These are phyloP conservation scores for Chaetodon auriga DNA, from an alignment of 2,113 vertebrate genomes.

Conservation along the genomic window DNA sequence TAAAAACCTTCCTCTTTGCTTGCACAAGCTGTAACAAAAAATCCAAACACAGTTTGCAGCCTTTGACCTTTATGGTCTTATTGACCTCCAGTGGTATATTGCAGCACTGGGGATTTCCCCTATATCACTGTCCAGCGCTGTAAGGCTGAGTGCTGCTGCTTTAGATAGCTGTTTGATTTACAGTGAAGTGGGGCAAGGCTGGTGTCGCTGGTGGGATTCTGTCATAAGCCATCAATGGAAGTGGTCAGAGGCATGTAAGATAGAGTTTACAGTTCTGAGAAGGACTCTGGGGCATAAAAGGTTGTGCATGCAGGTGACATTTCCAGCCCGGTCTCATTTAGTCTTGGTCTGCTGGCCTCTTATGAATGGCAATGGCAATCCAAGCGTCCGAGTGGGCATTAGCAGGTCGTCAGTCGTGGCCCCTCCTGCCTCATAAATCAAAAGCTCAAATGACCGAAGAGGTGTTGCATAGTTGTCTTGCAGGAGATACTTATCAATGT, in stretches of 20 bases:
- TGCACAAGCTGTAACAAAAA: constrained; percentile 63
- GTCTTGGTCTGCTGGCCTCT: constrained; percentile 47
- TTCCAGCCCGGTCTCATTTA: constrained; percentile 70
- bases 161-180: constrained; percentile 79
- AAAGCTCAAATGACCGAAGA: constrained; percentile 74
- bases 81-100: constrained; percentile 60
- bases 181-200: constrained; percentile 51
- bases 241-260: constrained; percentile 63
- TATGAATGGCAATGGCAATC: constrained; percentile 63
- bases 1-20: constrained; percentile 28
- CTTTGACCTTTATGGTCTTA: constrained; percentile 70
- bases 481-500: constrained; percentile 68
- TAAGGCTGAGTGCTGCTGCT: constrained; percentile 46
- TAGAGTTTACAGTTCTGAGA: constrained; percentile 80
- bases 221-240: constrained; percentile 70
- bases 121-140: constrained; percentile 46
- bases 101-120: constrained; percentile 65
- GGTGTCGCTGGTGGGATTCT: constrained; percentile 61
- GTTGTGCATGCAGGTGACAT: constrained; percentile 77
- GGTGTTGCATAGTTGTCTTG: constrained; percentile 69
- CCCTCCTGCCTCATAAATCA: constrained; percentile 72
- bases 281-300: constrained; percentile 69
- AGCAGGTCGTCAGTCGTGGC: constrained; percentile 64
- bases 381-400: constrained; percentile 71
- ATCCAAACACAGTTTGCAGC: constrained; percentile 54